These are phyloP conservation scores for Pseudomugil gertrudae DNA, from an alignment of 2,797 vertebrate species.

Conservation along the genomic window DNA sequence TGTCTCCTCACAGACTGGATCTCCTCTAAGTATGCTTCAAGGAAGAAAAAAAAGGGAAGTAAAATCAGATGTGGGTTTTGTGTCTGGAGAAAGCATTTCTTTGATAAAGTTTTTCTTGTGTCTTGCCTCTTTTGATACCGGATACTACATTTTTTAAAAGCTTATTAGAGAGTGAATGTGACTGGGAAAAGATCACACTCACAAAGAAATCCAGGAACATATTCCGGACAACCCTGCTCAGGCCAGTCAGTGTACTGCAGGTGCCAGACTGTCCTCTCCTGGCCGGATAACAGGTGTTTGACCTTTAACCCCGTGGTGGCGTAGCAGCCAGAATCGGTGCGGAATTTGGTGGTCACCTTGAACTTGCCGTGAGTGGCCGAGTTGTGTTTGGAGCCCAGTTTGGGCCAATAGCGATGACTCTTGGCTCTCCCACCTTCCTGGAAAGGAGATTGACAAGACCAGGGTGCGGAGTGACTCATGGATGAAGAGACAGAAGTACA, in stretches of 20 bases:
- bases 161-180: neutral
- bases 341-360: slow-evolving; percentile 98
- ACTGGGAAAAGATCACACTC: slow-evolving; percentile 66
- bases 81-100: neutral
- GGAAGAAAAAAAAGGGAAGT: too few relatives aligned
- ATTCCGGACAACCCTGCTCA: slow-evolving; percentile 94
- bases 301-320: slow-evolving; percentile 97
- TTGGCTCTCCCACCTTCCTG: slow-evolving; percentile 94
- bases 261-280: slow-evolving; percentile 98
- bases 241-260: slow-evolving; percentile 99
- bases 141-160: neutral
- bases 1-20: slow-evolving; percentile 96
- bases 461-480: slow-evolving; percentile 7
- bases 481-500: neutral
- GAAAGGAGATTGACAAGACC: neutral
- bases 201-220: slow-evolving; percentile 95
- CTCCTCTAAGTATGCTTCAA: slow-evolving; percentile 93
- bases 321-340: slow-evolving; percentile 96
- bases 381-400: slow-evolving; percentile 97
- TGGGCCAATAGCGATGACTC: slow-evolving; percentile 98
- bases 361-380: slow-evolving; percentile 97
- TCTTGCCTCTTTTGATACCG: neutral
- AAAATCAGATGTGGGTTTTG: neutral
- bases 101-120: neutral
- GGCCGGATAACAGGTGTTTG: slow-evolving; percentile 94